These are phyloP conservation scores for Macrotus californicus DNA, from an alignment of 2,113 vertebrate genomes.

Conservation along the genomic window DNA sequence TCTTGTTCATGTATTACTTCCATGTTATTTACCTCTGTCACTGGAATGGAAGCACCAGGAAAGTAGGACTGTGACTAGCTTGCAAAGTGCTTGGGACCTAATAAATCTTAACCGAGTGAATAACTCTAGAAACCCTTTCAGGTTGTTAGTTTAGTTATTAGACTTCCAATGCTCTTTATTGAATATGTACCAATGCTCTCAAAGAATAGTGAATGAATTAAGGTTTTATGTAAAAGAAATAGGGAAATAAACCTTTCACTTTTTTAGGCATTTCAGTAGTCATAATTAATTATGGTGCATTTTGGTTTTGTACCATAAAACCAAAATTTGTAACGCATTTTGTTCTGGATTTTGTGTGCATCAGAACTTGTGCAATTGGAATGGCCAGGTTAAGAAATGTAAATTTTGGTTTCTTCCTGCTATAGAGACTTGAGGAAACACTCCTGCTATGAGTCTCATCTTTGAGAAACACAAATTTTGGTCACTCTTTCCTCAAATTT, in stretches of 20 bases:
- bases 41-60: not conserved
- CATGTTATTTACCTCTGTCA: not conserved
- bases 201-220: not conserved
- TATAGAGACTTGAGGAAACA: not conserved
- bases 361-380: not conserved
- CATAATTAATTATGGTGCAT: not conserved
- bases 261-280: not conserved
- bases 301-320: not conserved
- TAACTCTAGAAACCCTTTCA: not conserved
- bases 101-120: not conserved
- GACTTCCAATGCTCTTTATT: not conserved
- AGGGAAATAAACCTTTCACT: not conserved
- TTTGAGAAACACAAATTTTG: not conserved
- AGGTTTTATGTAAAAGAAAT: not conserved
- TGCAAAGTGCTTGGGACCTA: not conserved
- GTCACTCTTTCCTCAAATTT: not conserved
- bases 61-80: not conserved
- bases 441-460: not conserved
- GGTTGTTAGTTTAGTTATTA: not conserved
- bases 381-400: not conserved
- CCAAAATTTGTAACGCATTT: not conserved
- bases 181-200: not conserved
- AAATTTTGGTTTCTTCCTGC: not conserved
- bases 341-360: not conserved
- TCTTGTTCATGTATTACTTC: not conserved